phyloP scores from a whole-genome alignment of 2,797 vertebrate genomes.

The Chaunax sp. region DNA sequence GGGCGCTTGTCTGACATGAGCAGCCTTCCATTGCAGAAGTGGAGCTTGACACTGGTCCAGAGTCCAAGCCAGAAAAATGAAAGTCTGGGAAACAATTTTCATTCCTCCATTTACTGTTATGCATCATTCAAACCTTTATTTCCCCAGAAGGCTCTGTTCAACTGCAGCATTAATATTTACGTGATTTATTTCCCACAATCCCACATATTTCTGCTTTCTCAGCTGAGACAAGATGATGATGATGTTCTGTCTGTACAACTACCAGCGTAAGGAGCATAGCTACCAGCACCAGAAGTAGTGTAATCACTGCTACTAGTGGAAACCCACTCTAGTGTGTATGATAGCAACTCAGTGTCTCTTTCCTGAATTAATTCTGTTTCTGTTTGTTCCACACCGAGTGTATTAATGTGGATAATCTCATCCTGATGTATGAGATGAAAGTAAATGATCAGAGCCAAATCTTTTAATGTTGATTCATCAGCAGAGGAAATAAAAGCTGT shows the following conservation, averaged over 20 bases:
- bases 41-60: slow-evolving; percentile 29
- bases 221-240: slow-evolving; percentile 44
- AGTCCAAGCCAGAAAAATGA: slow-evolving; percentile 36
- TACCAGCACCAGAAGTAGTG: slow-evolving; percentile 21
- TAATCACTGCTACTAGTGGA: slow-evolving; percentile 6
- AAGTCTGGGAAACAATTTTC: slow-evolving; percentile 41
- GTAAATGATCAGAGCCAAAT: slow-evolving; percentile 48
- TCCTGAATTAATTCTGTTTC: background rate
- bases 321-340: background rate
- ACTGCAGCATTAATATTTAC: slow-evolving; percentile 18
- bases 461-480: slow-evolving; percentile 60
- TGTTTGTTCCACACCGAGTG: slow-evolving; percentile 41
- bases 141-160: slow-evolving; percentile 24
- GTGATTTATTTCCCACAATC: slow-evolving; percentile 1
- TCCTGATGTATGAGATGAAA: slow-evolving; percentile 55
- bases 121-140: slow-evolving; percentile 25
- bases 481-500: slow-evolving; percentile 57
- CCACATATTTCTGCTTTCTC: slow-evolving; percentile 31
- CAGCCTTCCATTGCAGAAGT: slow-evolving; percentile 39
- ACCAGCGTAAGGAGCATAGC: background rate
- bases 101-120: slow-evolving; percentile 37
- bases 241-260: slow-evolving; percentile 20
- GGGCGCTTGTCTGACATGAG: slow-evolving; percentile 77
- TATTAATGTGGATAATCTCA: slow-evolving; percentile 60
- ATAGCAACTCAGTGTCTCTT: slow-evolving; percentile 24